Conservation (phyloP, 2,113 vertebrate genomes). For the Opisthocomus hoazin region DNA sequence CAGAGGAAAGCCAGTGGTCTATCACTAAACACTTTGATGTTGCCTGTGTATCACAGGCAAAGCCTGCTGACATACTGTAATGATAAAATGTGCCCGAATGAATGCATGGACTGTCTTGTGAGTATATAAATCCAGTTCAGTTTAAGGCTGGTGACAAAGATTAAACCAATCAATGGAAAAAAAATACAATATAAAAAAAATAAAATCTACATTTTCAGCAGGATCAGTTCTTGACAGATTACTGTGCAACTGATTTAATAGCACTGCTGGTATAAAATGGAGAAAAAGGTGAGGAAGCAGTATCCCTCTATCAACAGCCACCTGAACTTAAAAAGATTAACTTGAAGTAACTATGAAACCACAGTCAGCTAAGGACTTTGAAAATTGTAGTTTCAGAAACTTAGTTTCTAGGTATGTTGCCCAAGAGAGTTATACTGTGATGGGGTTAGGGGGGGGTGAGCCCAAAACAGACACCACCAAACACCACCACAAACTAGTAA, state of each 20-base stretch:
- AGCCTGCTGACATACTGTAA: not conserved
- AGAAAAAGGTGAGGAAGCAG: not conserved
- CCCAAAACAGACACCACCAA: not conserved
- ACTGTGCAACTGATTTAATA: not conserved
- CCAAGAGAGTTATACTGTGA: not conserved
- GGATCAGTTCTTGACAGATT: not conserved
- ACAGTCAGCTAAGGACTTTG: not conserved
- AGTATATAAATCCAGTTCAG: not conserved
- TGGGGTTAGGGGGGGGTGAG: accelerated
- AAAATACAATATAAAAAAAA: not conserved
- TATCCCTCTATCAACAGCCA: not conserved
- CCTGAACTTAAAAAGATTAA: not conserved
- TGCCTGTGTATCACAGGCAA: not conserved
- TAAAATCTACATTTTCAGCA: not conserved
- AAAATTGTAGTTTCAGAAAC: not conserved
- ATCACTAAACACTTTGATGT: not conserved
- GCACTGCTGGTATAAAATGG: not conserved
- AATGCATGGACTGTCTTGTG: not conserved
- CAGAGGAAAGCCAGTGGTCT: not conserved
- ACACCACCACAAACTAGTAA: not conserved
- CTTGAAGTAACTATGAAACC: not conserved
- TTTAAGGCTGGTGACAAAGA: not conserved
- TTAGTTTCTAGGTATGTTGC: not conserved
- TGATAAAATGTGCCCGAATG: not conserved
- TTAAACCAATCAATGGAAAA: not conserved